phyloP scores from a whole-genome alignment of 2,797 vertebrate genomes.

The Fundulus diaphanus region DNA sequence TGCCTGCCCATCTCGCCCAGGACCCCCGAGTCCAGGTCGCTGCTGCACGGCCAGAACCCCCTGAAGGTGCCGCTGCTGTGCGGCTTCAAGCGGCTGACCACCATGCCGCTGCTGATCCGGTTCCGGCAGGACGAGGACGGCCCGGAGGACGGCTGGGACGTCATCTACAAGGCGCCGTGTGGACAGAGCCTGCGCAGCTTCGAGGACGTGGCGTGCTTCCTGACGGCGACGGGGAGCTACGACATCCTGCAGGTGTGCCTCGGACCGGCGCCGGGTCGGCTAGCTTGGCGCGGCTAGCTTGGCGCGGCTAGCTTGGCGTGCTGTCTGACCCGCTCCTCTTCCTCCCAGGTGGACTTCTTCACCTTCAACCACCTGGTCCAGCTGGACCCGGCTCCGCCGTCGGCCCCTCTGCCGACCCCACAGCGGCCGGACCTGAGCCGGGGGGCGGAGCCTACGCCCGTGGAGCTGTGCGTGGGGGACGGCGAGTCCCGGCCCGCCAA shows the following conservation, averaged over 20 bases:
- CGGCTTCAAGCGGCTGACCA: slow-evolving; percentile 85
- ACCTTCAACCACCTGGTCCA: slow-evolving; percentile 87
- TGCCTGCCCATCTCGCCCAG: slow-evolving; percentile 72
- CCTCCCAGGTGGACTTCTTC: slow-evolving; percentile 84
- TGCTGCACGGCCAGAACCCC: slow-evolving; percentile 86
- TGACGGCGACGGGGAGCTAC: slow-evolving; percentile 83
- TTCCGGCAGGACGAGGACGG: neutral
- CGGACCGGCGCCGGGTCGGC: too few relatives aligned
- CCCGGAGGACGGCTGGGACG: slow-evolving; percentile 51
- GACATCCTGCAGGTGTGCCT: slow-evolving; percentile 80
- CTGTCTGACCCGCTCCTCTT: neutral
- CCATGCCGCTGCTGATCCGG: slow-evolving; percentile 47
- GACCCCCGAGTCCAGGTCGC: slow-evolving; percentile 48
- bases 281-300: too few relatives aligned
- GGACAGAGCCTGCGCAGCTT: slow-evolving; percentile 85
- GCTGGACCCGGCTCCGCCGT: slow-evolving; percentile 75
- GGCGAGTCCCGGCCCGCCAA: slow-evolving; percentile 72
- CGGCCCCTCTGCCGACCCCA: slow-evolving; percentile 23
- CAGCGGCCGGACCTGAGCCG: slow-evolving; percentile 88
- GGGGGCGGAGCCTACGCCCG: slow-evolving; percentile 84
- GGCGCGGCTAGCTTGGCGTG: too few relatives aligned
- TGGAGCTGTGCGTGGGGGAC: slow-evolving; percentile 85
- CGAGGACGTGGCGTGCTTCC: slow-evolving; percentile 85
- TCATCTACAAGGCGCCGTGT: slow-evolving; percentile 90
- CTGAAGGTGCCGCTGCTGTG: slow-evolving; percentile 86